Base-by-base conservation (phyloP, 35 echinoderm and acorn worm genomes). In the Antedon bifida region DNA sequence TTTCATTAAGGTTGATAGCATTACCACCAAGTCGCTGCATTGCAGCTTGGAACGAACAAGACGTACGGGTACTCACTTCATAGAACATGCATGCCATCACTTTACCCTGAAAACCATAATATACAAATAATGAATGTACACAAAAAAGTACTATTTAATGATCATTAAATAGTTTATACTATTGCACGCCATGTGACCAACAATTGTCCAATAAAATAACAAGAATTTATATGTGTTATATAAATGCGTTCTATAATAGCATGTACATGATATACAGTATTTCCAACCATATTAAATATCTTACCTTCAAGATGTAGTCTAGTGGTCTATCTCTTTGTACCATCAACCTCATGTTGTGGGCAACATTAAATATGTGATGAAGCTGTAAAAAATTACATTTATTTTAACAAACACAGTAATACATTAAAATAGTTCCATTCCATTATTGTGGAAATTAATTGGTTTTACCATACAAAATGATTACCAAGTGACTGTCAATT, bases 71-170 rank as follows among this genome's bases (percentile, higher is more conserved):
- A 36, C 95, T 99, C 5, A 86, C 87, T 34, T 99, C 95, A 73
- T 99, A 99, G 85, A 99, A 99, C 95, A 99, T 99, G 30, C 82
- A 87, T 19, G 82, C 88, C 82, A 99, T 77, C 36, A 99, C 90
- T 83, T 99, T 99, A 36, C 95, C 95, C 90, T 97, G 30, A 0
- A 16, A 44, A 34, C 30, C n/a, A n/a, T n/a, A n/a, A n/a, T n/a
- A n/a, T n/a, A n/a, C n/a, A n/a, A n/a, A n/a, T n/a, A n/a, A n/a
- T n/a, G n/a, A n/a, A n/a, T n/a, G n/a, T n/a, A n/a, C n/a, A n/a
- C n/a, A n/a, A n/a, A n/a, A n/a, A n/a, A n/a, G n/a, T n/a, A n/a
- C n/a, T n/a, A n/a, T n/a, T n/a, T n/a, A n/a, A n/a, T n/a, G n/a
- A n/a, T n/a, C n/a, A n/a, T n/a, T n/a, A n/a, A n/a, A n/a, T n/a